These are phyloP conservation scores for Antidorcas marsupialis DNA, from an alignment of 2,113 vertebrate species.

Conservation along the genomic window DNA sequence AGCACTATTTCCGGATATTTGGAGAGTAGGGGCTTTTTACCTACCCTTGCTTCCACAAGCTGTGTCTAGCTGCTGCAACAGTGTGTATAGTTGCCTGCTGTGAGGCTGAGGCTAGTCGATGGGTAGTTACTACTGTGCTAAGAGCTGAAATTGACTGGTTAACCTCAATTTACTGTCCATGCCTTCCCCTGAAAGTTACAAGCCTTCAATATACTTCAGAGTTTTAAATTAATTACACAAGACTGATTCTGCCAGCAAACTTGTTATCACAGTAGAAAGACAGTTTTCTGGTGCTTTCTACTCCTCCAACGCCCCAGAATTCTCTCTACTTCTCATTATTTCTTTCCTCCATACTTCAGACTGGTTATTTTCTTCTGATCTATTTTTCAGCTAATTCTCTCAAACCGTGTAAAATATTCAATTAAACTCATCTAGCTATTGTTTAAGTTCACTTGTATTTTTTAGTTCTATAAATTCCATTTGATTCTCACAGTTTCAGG, in stretches of 20 bases:
- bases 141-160: slow-evolving; percentile 10
- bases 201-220: neutral
- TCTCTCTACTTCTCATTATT: neutral
- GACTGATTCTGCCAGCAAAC: neutral
- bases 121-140: neutral
- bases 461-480: neutral
- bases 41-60: neutral
- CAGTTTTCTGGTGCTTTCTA: neutral
- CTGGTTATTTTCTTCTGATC: neutral
- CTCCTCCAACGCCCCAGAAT: neutral
- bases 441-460: neutral
- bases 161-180: neutral
- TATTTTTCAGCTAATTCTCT: neutral
- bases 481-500: neutral
- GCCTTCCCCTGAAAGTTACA: neutral
- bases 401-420: neutral
- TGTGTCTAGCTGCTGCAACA: neutral
- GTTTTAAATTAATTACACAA: neutral
- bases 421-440: neutral
- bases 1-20: neutral
- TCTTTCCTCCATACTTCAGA: neutral
- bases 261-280: neutral
- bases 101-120: neutral
- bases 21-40: neutral
- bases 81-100: neutral